These are phyloP conservation scores for Oncorhynchus tshawytscha DNA, from an alignment of 2,113 vertebrate genomes.

Conservation along the genomic window DNA sequence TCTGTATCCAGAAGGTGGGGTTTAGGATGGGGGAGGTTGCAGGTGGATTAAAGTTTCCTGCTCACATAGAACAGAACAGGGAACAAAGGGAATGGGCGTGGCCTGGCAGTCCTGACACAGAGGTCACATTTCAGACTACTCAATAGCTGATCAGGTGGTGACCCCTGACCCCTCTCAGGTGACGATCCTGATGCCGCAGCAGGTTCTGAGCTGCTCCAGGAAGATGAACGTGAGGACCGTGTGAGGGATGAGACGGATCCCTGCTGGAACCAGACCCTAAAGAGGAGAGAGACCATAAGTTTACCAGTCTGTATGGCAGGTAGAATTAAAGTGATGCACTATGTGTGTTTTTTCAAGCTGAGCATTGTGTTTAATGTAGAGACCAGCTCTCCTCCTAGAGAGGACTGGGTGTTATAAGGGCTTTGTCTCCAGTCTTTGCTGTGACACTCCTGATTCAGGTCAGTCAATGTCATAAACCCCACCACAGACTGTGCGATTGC, in stretches of 20 bases:
- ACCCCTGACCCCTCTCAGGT: conserved; percentile 38
- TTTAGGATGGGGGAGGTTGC: background rate
- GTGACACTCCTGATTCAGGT: too few relatives aligned
- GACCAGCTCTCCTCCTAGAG: too few relatives aligned
- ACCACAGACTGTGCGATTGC: too few relatives aligned
- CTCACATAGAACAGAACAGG: background rate
- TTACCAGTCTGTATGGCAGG: background rate
- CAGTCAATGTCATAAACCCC: too few relatives aligned
- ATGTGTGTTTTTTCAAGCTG: too few relatives aligned
- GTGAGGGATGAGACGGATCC: conserved; percentile 72
- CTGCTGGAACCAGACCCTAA: conserved; percentile 75
- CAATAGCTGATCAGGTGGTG: too few relatives aligned
- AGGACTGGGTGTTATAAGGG: too few relatives aligned
- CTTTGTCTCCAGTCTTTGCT: too few relatives aligned
- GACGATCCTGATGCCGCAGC: conserved; percentile 68
- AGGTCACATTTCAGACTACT: background rate
- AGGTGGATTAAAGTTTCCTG: background rate
- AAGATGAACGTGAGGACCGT: conserved; percentile 76
- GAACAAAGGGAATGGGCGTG: background rate
- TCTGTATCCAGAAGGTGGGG: too few relatives aligned
- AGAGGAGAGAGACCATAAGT: conserved; percentile 20
- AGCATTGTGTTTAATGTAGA: too few relatives aligned
- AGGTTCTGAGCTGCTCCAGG: conserved; percentile 72
- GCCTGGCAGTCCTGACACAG: too few relatives aligned
- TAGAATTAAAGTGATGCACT: too few relatives aligned